Base-by-base conservation (phyloP, 1,140 invertebrate genomes). In the Dendroctonus valens region DNA sequence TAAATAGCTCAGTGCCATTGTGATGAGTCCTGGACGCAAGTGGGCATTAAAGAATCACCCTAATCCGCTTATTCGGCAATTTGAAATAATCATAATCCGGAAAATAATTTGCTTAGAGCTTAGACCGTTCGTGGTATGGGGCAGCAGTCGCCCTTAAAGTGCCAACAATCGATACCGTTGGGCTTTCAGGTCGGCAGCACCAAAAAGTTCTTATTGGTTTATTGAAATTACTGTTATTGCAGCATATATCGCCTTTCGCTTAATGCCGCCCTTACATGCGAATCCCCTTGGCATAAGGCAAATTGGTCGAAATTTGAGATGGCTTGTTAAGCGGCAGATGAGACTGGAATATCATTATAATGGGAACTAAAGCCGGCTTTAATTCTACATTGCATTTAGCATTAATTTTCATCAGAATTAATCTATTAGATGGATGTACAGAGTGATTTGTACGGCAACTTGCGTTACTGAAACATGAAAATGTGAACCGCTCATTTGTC, bases 221-320 rank as follows among this genome's bases (percentile, higher is more conserved):
- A 58, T 58, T 58, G 46, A 58, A 58, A 58, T 58, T 58, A 58
- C 46, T 58, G 46, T 58, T 58, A 58, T 58, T 58, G 55, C 55
- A 46, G 40, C 41, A 41, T 42, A 58, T 11, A 41, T 42, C 15
- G 55, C 55, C 41, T 42, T 58, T 44, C 55, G 39, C 42, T 58
- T 26, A 58, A 58, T 58, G 41, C 41, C 40, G 42, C 55, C 46
- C 46, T 58, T 41, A 58, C 55, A 58, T 58, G 55, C 55, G 41
- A 58, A 42, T 42, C 14, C 41, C 55, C 41, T 58, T 39, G 41
- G 59, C 15, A 38, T 48, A 61, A 37, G 38, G 37, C 26, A 52
- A 51, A 61, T 51, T 61, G 48, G 48, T 39, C 41, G 48, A 51
- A 51, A 61, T 51, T 61, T 39, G 48, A 50, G 48, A 61, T 51